Percentiles rank a stretch among this genome's conserved stretches.
Evolutionary conservation across 2,888 invertebrate species (phyloP).

Genomic region (Luperina testacea): DNA sequence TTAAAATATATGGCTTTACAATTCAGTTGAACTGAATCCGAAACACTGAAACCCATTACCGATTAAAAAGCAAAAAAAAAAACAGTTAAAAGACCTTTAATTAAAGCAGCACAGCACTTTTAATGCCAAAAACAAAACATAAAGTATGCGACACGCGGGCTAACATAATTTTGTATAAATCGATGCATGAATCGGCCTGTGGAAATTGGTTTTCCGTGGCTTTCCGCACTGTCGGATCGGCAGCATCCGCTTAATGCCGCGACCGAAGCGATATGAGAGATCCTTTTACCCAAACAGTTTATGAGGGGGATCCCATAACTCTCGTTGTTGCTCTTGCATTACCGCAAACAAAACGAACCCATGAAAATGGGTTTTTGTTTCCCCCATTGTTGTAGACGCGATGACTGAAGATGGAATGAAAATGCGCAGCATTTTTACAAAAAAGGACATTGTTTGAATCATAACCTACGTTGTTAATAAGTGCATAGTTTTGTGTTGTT

Average conservation of each 20-base stretch:
- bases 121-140: conserved; percentile 60
- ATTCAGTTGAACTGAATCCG: conserved; percentile 18
- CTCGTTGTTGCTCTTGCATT: conserved; percentile 82
- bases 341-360: conserved; percentile 78
- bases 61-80: conserved; percentile 38
- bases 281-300: conserved; percentile 77
- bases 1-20: conserved; percentile 36
- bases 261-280: conserved; percentile 75
- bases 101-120: conserved; percentile 53
- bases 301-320: conserved; percentile 76
- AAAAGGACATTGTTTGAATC: conserved; percentile 35
- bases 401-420: conserved; percentile 65
- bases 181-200: conserved; percentile 65
- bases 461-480: conserved; percentile 35
- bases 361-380: conserved; percentile 78
- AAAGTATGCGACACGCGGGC: conserved; percentile 60
- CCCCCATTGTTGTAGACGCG: conserved; percentile 72
- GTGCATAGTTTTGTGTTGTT: conserved; percentile 32
- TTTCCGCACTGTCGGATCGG: conserved; percentile 74
- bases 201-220: conserved; percentile 78
- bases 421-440: conserved; percentile 58
- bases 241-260: conserved; percentile 74
- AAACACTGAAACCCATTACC: conserved; percentile 42
- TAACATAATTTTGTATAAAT: conserved; percentile 68
- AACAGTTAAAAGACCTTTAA: conserved; percentile 52